phyloP scores from a whole-genome alignment of 2,797 vertebrate species.

The Margarornis squamiger region DNA sequence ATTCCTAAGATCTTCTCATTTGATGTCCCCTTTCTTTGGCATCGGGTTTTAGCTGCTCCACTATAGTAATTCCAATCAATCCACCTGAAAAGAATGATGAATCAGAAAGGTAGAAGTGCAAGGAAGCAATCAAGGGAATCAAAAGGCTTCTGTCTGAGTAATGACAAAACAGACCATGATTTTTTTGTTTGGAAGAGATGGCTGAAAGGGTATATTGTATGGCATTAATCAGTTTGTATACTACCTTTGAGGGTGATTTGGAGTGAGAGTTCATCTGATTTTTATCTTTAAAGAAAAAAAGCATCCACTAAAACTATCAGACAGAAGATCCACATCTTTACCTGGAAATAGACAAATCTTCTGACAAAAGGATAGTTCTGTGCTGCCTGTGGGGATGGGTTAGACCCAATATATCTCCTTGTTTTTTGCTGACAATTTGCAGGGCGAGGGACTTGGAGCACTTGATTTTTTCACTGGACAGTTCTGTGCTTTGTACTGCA shows the following conservation, averaged over 20 bases:
- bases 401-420: fast-evolving
- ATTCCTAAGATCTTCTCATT: background rate
- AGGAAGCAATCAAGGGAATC: background rate
- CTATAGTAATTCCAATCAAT: background rate
- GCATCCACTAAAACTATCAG: background rate
- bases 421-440: background rate
- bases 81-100: background rate
- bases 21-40: background rate
- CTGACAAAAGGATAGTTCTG: background rate
- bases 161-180: background rate
- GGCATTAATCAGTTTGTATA: background rate
- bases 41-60: background rate
- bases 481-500: background rate
- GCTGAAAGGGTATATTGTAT: background rate
- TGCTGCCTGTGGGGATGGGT: background rate
- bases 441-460: background rate
- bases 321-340: background rate
- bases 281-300: background rate
- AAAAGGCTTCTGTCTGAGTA: background rate
- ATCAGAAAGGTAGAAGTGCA: background rate
- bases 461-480: fast-evolving
- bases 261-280: background rate
- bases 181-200: background rate
- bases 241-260: background rate
- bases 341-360: fast-evolving